phyloP scores from a whole-genome alignment of 2,888 invertebrate genomes.

The Dendrolimus pini region DNA sequence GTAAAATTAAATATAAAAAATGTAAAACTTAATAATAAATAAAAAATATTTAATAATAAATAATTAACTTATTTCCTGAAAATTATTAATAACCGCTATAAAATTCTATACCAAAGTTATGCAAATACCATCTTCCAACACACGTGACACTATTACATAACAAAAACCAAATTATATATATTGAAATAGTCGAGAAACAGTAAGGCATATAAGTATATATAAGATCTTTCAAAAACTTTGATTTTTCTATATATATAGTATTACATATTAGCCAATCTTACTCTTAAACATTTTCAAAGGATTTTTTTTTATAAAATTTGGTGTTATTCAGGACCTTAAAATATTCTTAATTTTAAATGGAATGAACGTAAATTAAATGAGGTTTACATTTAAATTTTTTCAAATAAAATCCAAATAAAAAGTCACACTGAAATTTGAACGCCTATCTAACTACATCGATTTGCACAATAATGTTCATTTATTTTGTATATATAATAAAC shows the following conservation, averaged over 20 bases:
- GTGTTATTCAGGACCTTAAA: constrained; percentile 3
- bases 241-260: neutral
- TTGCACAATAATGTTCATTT: constrained; percentile 13
- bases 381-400: neutral
- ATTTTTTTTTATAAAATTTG: constrained; percentile 5
- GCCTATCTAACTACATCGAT: constrained; percentile 21
- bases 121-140: neutral
- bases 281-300: constrained; percentile 4
- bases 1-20: too few relatives aligned
- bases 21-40: too few relatives aligned
- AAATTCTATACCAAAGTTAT: neutral
- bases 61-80: too few relatives aligned
- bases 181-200: neutral
- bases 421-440: constrained; percentile 14
- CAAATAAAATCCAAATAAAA: constrained; percentile 36
- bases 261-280: neutral
- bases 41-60: too few relatives aligned
- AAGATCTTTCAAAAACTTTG: neutral
- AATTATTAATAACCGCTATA: too few relatives aligned
- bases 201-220: neutral
- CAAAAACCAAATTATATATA: neutral
- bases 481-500: neutral
- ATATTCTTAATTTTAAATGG: constrained; percentile 20
- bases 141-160: neutral
- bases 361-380: constrained; percentile 26